Conservation (phyloP, 2,113 vertebrate species). For the Gracilinanus agilis region DNA sequence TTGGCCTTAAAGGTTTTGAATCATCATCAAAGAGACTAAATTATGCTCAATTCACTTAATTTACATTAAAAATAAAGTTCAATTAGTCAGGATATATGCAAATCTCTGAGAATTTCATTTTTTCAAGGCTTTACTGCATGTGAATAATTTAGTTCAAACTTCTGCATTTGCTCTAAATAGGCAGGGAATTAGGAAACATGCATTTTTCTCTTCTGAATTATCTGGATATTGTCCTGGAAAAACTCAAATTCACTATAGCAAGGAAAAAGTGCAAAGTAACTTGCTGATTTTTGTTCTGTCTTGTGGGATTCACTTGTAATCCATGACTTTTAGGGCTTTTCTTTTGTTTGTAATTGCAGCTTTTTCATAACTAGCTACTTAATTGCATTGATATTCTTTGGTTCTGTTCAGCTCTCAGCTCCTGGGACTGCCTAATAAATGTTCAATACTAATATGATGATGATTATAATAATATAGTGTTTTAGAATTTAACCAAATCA, state of each 20-base stretch:
- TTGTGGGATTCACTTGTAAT: not conserved
- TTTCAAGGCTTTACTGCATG: constrained; percentile 43
- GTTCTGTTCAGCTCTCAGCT: constrained; percentile 48
- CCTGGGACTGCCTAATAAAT: constrained; percentile 51
- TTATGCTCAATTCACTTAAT: constrained; percentile 26
- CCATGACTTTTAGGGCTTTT: constrained; percentile 26
- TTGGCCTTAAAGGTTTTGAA: constrained; percentile 18
- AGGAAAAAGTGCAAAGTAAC: not conserved
- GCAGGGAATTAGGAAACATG: constrained; percentile 5
- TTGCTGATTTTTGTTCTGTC: constrained; percentile 26
- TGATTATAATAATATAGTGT: not conserved
- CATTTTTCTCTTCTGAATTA: constrained; percentile 29
- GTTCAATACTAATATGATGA: not conserved
- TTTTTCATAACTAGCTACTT: constrained; percentile 44
- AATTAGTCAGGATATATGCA: constrained; percentile 16
- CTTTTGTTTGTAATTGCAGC: not conserved
- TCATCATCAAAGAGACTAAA: constrained; percentile 49
- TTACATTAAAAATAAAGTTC: constrained; percentile 48
- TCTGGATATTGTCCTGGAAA: constrained; percentile 23
- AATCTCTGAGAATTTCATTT: constrained; percentile 35
- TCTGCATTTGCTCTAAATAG: constrained; percentile 35
- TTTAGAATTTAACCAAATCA: not conserved
- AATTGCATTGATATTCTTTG: constrained; percentile 41
- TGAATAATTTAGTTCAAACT: constrained; percentile 44
- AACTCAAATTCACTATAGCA: not conserved